These are phyloP conservation scores for Dicyema japonicum DNA, from an alignment of 1,140 invertebrate species.

Conservation along the genomic window DNA sequence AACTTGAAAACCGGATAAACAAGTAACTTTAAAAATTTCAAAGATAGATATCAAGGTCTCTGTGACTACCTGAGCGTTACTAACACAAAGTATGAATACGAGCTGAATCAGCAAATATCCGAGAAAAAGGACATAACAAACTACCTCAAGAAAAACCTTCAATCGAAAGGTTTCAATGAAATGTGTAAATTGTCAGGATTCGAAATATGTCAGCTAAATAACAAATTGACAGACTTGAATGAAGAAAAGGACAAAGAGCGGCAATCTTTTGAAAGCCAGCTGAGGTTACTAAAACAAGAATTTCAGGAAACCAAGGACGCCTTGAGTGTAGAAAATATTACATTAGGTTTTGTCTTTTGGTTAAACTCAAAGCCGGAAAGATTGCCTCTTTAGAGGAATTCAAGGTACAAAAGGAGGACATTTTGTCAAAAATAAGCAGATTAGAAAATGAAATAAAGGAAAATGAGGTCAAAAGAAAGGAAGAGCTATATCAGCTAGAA, in stretches of 20 bases:
- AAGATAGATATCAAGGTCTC: no score
- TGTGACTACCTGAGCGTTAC: no score
- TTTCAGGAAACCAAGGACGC: constrained; percentile 45
- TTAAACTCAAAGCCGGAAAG: constrained; percentile 30
- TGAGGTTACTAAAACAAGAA: constrained; percentile 29
- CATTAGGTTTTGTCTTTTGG: constrained; percentile 20
- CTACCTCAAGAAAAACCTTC: no score
- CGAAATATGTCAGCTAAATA: not conserved
- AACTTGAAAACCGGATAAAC: no score
- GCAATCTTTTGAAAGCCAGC: constrained; percentile 24
- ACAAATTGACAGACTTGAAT: not conserved
- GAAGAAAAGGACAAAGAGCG: constrained; percentile 24
- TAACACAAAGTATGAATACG: no score
- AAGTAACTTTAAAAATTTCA: no score
- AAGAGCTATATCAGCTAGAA: constrained; percentile 40
- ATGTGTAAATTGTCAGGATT: no score
- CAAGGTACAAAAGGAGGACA: constrained; percentile 38
- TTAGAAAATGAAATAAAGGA: constrained; percentile 38
- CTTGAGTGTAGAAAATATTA: constrained; percentile 45
- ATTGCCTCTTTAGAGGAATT: constrained; percentile 53
- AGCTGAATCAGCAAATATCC: no score
- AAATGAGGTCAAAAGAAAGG: constrained; percentile 37
- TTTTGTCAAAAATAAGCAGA: constrained; percentile 41
- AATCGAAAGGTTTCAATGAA: no score
- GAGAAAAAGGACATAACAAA: no score